Percentiles rank a stretch among this genome's conserved stretches.
Conservation (phyloP, 2,113 vertebrate genomes). For the Anarhynchus alexandrinus region DNA sequence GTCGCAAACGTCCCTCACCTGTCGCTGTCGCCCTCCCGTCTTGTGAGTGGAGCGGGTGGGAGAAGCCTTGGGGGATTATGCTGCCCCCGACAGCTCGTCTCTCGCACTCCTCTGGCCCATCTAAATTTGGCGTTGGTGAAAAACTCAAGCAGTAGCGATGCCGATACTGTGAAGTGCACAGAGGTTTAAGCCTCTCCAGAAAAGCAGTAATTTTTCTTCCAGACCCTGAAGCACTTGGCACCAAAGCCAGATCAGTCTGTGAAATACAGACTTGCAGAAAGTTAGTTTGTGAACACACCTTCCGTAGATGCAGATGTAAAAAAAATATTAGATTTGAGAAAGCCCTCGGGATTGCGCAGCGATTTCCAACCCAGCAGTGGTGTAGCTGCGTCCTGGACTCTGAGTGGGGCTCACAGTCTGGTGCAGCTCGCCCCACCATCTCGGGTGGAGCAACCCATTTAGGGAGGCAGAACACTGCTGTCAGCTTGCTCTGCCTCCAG, state of each 20-base stretch:
- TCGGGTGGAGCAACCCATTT: neutral
- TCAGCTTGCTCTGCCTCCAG: neutral
- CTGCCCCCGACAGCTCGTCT: neutral
- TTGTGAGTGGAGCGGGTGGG: neutral
- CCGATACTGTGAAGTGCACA: accelerated
- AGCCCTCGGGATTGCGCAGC: accelerated
- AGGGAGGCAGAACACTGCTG: neutral
- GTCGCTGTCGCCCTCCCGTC: slow-evolving; percentile 23
- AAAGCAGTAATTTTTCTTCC: neutral
- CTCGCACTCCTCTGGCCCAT: accelerated
- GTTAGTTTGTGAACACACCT: neutral
- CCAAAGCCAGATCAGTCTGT: neutral
- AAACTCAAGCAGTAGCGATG: neutral
- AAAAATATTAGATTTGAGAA: neutral
- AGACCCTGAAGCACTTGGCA: neutral
- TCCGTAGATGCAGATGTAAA: accelerated
- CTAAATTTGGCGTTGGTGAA: neutral
- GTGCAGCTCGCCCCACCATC: neutral
- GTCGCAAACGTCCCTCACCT: neutral
- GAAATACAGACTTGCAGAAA: neutral
- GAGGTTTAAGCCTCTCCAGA: neutral
- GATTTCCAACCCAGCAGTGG: accelerated
- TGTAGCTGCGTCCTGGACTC: accelerated
- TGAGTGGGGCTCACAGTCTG: accelerated
- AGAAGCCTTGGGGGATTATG: neutral